phyloP scores from a whole-genome alignment of 2,113 vertebrate species.

The Carassius auratus region DNA sequence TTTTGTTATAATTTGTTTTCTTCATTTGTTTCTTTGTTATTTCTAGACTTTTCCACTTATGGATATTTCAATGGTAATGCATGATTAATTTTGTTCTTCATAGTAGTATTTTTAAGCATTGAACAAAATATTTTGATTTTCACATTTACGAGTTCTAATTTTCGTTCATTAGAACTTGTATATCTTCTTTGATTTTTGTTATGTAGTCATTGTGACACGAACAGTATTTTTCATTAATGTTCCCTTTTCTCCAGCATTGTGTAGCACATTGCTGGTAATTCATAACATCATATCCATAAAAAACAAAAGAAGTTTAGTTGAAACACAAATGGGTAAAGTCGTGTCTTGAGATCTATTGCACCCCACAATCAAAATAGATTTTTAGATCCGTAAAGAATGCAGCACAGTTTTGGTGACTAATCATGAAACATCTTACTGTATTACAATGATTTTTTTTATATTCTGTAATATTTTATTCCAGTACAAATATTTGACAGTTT shows the following conservation, averaged over 20 bases:
- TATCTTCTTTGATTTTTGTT: constrained; percentile 75
- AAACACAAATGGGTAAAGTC: not conserved
- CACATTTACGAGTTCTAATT: constrained; percentile 75
- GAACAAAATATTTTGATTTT: constrained; percentile 70
- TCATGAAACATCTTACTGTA: not conserved
- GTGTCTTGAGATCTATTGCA: not conserved
- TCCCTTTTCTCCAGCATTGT: constrained; percentile 65
- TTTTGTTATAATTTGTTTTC: constrained; percentile 43
- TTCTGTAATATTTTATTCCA: not conserved
- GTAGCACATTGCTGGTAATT: constrained; percentile 67
- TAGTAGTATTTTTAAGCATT: constrained; percentile 69
- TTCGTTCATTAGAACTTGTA: constrained; percentile 76
- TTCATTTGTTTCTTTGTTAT: constrained; percentile 14
- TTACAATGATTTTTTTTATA: not conserved
- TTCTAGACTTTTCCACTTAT: constrained; percentile 49
- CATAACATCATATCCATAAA: constrained; percentile 68
- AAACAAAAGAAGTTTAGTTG: constrained; percentile 33
- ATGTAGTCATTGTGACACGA: constrained; percentile 75
- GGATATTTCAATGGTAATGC: constrained; percentile 62
- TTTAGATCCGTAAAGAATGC: not conserved
- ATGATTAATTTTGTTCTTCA: constrained; percentile 68
- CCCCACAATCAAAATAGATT: not conserved
- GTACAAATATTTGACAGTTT: not conserved
- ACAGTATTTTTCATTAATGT: constrained; percentile 71
- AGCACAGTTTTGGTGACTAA: not conserved